A percentile compares a stretch with the other conserved stretches of the same genome.
Conservation (phyloP, 37 sponge, comb jelly and placozoan species). For the Halisarca cf. caerulea region DNA sequence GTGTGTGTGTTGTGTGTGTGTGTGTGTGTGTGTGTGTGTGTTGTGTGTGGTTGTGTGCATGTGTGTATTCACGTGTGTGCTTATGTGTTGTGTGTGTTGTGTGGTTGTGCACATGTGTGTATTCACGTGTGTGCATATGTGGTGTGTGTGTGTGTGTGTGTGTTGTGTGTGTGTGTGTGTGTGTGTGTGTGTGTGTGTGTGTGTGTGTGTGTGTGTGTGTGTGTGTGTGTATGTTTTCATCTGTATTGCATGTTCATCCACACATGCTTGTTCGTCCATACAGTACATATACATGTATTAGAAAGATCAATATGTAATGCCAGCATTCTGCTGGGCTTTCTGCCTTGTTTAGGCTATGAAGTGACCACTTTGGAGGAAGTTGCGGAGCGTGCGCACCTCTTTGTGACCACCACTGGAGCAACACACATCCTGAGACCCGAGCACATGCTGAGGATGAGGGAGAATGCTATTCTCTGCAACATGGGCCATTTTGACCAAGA, state of each 20-base stretch:
- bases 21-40: background rate
- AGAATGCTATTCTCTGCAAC: conserved; percentile 37
- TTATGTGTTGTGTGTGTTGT: no score
- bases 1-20: conserved; percentile 39
- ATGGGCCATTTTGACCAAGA: conserved; percentile 20
- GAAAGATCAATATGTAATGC: background rate
- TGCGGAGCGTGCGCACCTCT: conserved; percentile 18
- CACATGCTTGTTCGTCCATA: background rate
- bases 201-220: background rate
- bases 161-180: no score
- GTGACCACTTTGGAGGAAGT: conserved; percentile 37
- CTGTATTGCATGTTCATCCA: no score
- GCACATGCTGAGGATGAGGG: conserved; percentile 34
- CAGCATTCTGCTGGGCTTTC: background rate
- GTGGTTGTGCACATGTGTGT: no score
- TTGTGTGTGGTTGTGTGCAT: background rate
- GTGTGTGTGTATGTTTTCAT: conserved; percentile 15
- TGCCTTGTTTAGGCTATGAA: conserved; percentile 36
- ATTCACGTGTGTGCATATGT: no score
- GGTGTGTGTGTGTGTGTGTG: no score
- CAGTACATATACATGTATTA: conserved; percentile 13
- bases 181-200: background rate
- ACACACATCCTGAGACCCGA: conserved; percentile 9
- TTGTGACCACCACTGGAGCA: conserved; percentile 41
- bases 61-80: background rate